Conservation (phyloP, 2,113 vertebrate species). For the Gobio gobio region DNA sequence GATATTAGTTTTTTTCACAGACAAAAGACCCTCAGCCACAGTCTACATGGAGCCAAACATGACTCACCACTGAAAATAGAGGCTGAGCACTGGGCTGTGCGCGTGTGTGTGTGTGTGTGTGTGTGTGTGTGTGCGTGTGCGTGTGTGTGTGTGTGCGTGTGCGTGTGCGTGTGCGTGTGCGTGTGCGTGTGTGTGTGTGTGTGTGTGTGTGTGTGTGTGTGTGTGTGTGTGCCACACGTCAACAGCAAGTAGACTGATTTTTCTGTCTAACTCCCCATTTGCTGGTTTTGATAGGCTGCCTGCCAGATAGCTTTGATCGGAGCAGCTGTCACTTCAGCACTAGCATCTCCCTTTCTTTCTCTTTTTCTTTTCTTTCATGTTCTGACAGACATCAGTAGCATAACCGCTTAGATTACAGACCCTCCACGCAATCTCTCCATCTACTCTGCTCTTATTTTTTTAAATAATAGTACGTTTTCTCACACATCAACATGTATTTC, state of each 20-base stretch:
- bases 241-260: neutral
- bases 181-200: too few species aligned
- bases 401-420: neutral
- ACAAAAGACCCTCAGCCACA: neutral
- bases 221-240: neutral
- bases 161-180: too few species aligned
- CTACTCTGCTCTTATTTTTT: neutral
- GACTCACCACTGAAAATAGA: constrained; percentile 25
- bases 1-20: neutral
- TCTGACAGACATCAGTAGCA: constrained; percentile 16
- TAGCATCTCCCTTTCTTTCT: neutral
- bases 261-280: constrained; percentile 32
- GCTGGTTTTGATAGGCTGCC: constrained; percentile 42
- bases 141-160: too few species aligned
- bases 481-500: neutral
- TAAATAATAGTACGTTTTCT: neutral
- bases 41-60: neutral
- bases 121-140: too few species aligned
- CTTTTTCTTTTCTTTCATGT: constrained; percentile 24
- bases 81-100: neutral
- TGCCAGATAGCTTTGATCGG: constrained; percentile 45
- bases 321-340: constrained; percentile 17
- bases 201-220: too few species aligned
- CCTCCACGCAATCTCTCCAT: constrained; percentile 7
- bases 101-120: neutral